Conservation (phyloP, 2,797 vertebrate genomes). For the Miichthys miiuy region DNA sequence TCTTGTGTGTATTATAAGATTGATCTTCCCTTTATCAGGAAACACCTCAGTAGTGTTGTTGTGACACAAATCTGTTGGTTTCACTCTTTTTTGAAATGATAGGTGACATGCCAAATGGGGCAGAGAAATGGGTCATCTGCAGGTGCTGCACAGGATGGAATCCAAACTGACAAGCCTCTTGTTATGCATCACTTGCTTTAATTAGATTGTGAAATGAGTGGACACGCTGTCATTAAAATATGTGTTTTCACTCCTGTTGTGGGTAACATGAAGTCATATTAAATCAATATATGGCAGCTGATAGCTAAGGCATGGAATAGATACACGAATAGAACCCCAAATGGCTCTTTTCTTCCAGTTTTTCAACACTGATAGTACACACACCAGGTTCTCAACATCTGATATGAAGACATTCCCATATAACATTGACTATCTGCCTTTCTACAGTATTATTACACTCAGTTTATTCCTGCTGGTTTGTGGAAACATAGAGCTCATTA, state of each 20-base stretch:
- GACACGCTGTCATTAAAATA: slow-evolving; percentile 33
- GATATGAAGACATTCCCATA: background rate
- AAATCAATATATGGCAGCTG: slow-evolving; percentile 28
- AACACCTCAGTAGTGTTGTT: slow-evolving; percentile 36
- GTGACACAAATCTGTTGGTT: slow-evolving; percentile 54
- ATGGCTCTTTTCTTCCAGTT: slow-evolving; percentile 27
- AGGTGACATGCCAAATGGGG: slow-evolving; percentile 50
- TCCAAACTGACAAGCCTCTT: slow-evolving; percentile 16
- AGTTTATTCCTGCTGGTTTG: background rate
- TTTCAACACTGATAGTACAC: background rate
- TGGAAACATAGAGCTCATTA: background rate
- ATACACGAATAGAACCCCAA: slow-evolving; percentile 9
- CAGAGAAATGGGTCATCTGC: slow-evolving; percentile 60
- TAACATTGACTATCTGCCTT: background rate
- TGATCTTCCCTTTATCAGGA: slow-evolving; percentile 47
- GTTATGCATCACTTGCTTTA: slow-evolving; percentile 33
- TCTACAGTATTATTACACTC: background rate
- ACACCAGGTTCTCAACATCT: slow-evolving; percentile 1
- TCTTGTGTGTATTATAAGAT: slow-evolving; percentile 27
- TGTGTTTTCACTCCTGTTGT: slow-evolving; percentile 31
- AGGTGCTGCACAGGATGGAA: slow-evolving; percentile 44
- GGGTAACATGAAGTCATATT: slow-evolving; percentile 30
- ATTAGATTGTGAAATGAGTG: slow-evolving; percentile 39
- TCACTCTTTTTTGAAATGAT: slow-evolving; percentile 20
- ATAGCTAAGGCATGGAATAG: background rate